Base-by-base conservation (phyloP, 2,797 vertebrate species). In the Lepidocolaptes lacrymiger region DNA sequence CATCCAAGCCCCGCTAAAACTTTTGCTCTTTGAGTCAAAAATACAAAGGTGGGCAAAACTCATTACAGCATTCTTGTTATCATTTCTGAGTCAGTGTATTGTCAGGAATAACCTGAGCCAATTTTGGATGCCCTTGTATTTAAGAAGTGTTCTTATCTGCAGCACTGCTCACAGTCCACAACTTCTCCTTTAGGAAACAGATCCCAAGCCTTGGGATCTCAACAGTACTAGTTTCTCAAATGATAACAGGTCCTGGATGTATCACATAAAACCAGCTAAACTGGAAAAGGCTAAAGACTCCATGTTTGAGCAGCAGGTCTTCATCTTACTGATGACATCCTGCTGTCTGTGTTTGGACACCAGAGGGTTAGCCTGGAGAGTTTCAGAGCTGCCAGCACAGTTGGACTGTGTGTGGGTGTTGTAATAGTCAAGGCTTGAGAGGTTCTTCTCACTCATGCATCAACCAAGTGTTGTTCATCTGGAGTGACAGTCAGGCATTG, bases 231-330 rank as follows among this genome's bases (percentile, higher is more conserved):
- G 9, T 52, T 75, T 89, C 66, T 88, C n/a, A 69, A 55, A 75
- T 7, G 15, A 21, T 59, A 55, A 9, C 21, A 58, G 21, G 59
- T 81, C 27, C 72, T 61, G 43, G 36, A n/a, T 66, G 61, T n/a
- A 56, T 79, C 85, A 46, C 43, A 68, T 54, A 67, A 75, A 96
- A 69, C 26, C 66, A 78, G 36, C 34, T 39, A 44, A 93, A 89
- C 91, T 96, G 95, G 69, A 96, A 96, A 96, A 96, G 95, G n/a
- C 94, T 92, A 91, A 95, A 59, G 73, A 69, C 51, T 78, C 59
- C 2, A 0, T 44, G 71, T 88, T 88, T 88, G 71, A 92, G 85
- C 92, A 96, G 72, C 95, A 93, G 85, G 75, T 87, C 89, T 80
- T 88, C 94, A 39, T 92, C 62, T 81, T 62, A 59, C 67, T 72